phyloP scores from a whole-genome alignment of 2,888 invertebrate genomes.

The Ditylenchus weischeri region DNA sequence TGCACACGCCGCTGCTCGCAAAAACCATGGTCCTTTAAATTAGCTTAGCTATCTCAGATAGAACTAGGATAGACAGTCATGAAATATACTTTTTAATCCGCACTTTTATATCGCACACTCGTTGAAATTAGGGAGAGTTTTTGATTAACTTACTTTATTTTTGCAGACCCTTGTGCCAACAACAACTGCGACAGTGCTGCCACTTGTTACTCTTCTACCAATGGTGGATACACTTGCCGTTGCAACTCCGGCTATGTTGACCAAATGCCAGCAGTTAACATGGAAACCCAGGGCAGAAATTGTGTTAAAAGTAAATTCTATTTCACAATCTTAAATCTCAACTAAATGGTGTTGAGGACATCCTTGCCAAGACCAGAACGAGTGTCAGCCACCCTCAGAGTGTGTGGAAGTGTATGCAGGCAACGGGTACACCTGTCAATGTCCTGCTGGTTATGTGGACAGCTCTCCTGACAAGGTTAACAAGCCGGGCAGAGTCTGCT shows the following conservation, averaged over 20 bases:
- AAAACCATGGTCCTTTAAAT: too few relatives aligned
- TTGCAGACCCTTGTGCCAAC: conserved; percentile 9
- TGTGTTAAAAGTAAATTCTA: conserved; percentile 29
- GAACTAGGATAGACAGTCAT: background rate
- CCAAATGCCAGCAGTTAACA: conserved; percentile 45
- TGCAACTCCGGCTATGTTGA: conserved; percentile 83
- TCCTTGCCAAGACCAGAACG: conserved; percentile 6
- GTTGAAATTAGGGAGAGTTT: too few relatives aligned
- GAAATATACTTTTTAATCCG: too few relatives aligned
- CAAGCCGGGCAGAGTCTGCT: conserved; percentile 55
- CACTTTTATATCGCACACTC: background rate
- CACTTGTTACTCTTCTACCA: conserved; percentile 6
- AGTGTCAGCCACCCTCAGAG: background rate
- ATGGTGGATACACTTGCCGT: conserved; percentile 68
- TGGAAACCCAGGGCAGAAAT: conserved; percentile 44
- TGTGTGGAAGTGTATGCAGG: background rate
- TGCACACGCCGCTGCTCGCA: too few relatives aligned
- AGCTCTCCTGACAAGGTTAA: conserved; percentile 54
- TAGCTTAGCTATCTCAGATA: conserved; percentile 32
- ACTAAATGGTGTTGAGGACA: conserved; percentile 6
- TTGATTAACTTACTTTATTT: background rate
- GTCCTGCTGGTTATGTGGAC: conserved; percentile 54
- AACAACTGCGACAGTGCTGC: conserved; percentile 14
- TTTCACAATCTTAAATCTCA: background rate
- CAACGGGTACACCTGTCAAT: conserved; percentile 47